A percentile compares a stretch with the other conserved stretches of the same genome.
phyloP scores from a whole-genome alignment of 1,140 invertebrate genomes.

The Pollicipes pollicipes region DNA sequence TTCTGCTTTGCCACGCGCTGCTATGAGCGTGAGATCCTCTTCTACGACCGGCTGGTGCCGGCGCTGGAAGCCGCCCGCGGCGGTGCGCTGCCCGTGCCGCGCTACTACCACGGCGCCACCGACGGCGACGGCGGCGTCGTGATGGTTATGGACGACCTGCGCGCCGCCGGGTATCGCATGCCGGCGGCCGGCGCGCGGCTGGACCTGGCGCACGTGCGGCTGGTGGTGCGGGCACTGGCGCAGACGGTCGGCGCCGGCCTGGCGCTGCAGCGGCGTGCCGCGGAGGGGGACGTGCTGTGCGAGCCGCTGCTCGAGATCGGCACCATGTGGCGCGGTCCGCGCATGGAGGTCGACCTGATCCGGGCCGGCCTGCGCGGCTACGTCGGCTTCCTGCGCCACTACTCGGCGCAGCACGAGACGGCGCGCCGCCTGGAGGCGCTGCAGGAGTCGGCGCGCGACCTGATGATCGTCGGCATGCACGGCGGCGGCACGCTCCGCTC shows the following conservation, averaged over 20 bases:
- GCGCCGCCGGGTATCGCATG: neutral
- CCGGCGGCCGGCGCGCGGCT: neutral
- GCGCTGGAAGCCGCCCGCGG: neutral
- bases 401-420: neutral
- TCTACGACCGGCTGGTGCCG: neutral
- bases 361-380: neutral
- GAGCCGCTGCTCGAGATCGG: neutral
- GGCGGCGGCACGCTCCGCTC: neutral
- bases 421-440: neutral
- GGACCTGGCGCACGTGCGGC: neutral
- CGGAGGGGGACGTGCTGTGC: neutral
- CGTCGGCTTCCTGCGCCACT: slow-evolving; percentile 1
- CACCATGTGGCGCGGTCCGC: neutral
- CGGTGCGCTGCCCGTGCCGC: neutral
- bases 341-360: neutral
- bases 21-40: neutral
- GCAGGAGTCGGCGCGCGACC: neutral
- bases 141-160: neutral
- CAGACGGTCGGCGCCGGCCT: neutral
- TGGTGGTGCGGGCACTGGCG: neutral
- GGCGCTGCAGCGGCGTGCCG: neutral
- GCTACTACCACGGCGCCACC: neutral
- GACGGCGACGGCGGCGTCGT: neutral
- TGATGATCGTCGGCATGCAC: neutral
- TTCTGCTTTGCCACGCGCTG: neutral